These are phyloP conservation scores for Podarcis raffonei DNA, from an alignment of 2,113 vertebrate genomes.

Conservation along the genomic window DNA sequence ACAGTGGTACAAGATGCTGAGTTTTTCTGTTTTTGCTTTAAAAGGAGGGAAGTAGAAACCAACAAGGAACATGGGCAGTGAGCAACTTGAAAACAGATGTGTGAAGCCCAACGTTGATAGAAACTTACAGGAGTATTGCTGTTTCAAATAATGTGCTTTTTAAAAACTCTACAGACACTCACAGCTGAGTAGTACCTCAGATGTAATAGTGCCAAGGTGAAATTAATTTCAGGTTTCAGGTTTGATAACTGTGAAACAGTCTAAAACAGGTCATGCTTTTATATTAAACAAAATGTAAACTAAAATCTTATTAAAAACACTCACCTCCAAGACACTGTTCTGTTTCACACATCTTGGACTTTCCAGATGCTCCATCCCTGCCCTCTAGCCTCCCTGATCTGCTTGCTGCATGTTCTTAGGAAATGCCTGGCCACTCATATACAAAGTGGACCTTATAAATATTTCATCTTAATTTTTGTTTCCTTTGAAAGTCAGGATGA, in stretches of 20 bases:
- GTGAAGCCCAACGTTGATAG: slow-evolving; percentile 35
- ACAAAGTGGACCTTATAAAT: slow-evolving; percentile 68
- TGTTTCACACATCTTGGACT: slow-evolving; percentile 55
- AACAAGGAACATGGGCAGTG: background rate
- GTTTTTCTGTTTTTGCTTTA: background rate
- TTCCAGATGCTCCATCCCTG: slow-evolving; percentile 44
- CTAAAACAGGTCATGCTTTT: slow-evolving; percentile 44
- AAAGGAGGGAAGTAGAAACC: background rate
- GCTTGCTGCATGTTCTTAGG: slow-evolving; percentile 68
- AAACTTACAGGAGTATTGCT: slow-evolving; percentile 15
- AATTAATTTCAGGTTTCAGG: slow-evolving; percentile 31
- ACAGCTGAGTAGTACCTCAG: slow-evolving; percentile 40
- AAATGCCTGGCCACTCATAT: slow-evolving; percentile 67
- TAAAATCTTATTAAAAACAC: slow-evolving; percentile 48
- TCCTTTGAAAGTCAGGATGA: slow-evolving; percentile 74
- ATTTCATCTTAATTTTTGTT: slow-evolving; percentile 68
- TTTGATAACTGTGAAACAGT: slow-evolving; percentile 58
- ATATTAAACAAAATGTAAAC: slow-evolving; percentile 47
- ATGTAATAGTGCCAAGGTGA: slow-evolving; percentile 12
- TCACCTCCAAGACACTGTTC: slow-evolving; percentile 35
- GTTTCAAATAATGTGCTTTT: slow-evolving; percentile 56
- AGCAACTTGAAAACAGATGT: slow-evolving; percentile 2
- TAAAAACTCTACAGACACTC: slow-evolving; percentile 30
- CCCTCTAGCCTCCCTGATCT: slow-evolving; percentile 46
- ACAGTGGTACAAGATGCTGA: background rate